Percentiles rank a stretch among this genome's conserved stretches.
These are phyloP conservation scores for Elysia crispata DNA, from an alignment of 2,888 invertebrate species.

Conservation along the genomic window DNA sequence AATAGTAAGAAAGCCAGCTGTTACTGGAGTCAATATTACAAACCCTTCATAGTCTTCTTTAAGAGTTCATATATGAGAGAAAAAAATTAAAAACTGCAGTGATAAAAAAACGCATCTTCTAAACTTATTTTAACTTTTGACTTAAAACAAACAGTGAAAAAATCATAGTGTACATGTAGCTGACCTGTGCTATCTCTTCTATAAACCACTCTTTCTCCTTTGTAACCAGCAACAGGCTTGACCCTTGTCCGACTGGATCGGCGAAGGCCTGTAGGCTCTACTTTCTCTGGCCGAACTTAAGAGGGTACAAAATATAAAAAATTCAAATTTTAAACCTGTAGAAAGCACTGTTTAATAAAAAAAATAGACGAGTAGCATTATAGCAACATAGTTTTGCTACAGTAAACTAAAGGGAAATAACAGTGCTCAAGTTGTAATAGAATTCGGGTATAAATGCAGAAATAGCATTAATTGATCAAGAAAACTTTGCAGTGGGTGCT, in stretches of 20 bases:
- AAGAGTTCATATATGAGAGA: too few relatives aligned
- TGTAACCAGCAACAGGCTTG: conserved; percentile 63
- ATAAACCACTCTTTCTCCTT: conserved; percentile 65
- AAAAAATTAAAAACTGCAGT: too few relatives aligned
- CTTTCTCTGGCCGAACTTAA: conserved; percentile 38
- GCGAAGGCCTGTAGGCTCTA: conserved; percentile 63
- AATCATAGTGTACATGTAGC: background rate
- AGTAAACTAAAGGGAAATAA: background rate
- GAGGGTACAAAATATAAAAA: too few relatives aligned
- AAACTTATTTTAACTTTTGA: too few relatives aligned
- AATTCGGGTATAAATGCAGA: background rate
- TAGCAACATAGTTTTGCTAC: too few relatives aligned
- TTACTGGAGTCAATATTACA: too few relatives aligned
- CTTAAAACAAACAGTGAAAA: background rate
- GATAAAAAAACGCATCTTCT: too few relatives aligned
- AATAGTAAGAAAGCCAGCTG: too few relatives aligned
- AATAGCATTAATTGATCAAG: background rate
- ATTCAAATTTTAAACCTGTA: background rate
- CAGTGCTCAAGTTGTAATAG: background rate
- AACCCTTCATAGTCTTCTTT: too few relatives aligned
- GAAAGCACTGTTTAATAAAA: background rate
- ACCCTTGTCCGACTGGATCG: conserved; percentile 66
- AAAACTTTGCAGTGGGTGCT: background rate
- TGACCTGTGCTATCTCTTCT: conserved; percentile 63
- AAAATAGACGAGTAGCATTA: too few relatives aligned